Conservation (phyloP, 2,797 vertebrate genomes). For the Botia almorhae region DNA sequence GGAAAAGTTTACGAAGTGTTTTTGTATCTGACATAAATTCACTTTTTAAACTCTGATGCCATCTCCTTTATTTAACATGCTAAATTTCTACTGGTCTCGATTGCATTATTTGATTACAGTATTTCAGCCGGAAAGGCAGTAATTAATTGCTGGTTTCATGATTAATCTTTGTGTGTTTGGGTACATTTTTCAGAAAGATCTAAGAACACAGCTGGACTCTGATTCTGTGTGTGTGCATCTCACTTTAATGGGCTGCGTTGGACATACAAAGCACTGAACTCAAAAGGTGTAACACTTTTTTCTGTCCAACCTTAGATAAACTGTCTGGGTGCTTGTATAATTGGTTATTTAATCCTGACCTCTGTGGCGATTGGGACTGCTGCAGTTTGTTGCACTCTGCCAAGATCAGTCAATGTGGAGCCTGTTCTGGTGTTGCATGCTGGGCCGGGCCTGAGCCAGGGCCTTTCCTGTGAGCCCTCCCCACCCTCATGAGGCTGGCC, state of each 20-base stretch:
- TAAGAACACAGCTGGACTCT: conserved; percentile 33
- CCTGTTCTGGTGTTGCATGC: conserved; percentile 82
- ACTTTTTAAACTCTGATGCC: conserved; percentile 23
- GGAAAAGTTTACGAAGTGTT: conserved; percentile 26
- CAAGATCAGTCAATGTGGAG: conserved; percentile 91
- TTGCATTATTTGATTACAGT: conserved; percentile 27
- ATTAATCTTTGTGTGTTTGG: conserved; percentile 53
- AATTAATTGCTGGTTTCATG: conserved; percentile 45
- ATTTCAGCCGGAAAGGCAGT: conserved; percentile 42
- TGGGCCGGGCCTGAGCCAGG: conserved; percentile 87
- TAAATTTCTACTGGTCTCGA: conserved; percentile 11
- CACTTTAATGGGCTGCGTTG: conserved; percentile 24
- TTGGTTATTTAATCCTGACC: conserved; percentile 95
- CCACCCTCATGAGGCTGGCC: conserved; percentile 95
- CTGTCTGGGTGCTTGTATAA: conserved; percentile 92
- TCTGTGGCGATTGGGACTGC: conserved; percentile 81
- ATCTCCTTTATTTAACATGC: conserved; percentile 13
- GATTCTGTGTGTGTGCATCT: conserved; percentile 32
- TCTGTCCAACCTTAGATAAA: conserved; percentile 92
- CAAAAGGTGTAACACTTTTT: conserved; percentile 70
- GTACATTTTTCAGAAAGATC: conserved; percentile 26
- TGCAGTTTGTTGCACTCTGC: conserved; percentile 67
- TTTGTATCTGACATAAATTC: conserved; percentile 20
- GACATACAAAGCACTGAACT: conserved; percentile 6
- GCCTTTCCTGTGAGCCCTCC: conserved; percentile 96